These are phyloP conservation scores for Gulo gulo DNA, from an alignment of 2,113 vertebrate genomes.

Conservation along the genomic window DNA sequence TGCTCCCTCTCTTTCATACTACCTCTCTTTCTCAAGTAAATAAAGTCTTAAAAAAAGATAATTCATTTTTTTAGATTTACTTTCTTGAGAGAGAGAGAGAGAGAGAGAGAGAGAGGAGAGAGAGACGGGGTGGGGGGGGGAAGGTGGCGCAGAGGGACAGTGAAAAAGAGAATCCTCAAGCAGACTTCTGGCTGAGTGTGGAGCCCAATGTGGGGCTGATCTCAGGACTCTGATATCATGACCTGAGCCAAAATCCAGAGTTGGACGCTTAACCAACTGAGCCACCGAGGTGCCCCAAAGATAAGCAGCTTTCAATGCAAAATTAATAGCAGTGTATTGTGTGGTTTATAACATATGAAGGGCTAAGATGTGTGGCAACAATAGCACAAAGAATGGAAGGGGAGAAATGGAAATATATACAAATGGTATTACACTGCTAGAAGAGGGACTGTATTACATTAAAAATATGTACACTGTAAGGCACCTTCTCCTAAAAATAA, in stretches of 20 bases:
- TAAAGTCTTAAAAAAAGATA: neutral
- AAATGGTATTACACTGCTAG: neutral
- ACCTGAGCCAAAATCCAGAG: neutral
- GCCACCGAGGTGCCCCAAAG: neutral
- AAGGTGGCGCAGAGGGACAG: neutral
- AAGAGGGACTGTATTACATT: neutral
- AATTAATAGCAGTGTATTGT: neutral
- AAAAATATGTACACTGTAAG: neutral
- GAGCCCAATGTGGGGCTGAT: neutral
- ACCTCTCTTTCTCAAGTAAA: neutral
- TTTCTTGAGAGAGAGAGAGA: neutral
- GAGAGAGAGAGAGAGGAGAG: neutral
- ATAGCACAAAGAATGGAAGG: neutral
- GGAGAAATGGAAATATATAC: neutral
- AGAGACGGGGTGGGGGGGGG: too few species aligned
- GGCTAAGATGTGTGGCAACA: neutral
- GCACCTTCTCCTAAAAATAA: neutral
- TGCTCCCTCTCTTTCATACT: neutral
- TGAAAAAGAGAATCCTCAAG: neutral
- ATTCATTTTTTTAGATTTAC: neutral
- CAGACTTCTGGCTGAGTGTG: neutral
- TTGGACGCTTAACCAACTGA: neutral
- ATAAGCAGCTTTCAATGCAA: neutral
- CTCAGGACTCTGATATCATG: neutral
- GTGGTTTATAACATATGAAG: neutral